Evolutionary conservation across 2,113 vertebrate species (phyloP).

Genomic region (Cardinalis cardinalis): DNA sequence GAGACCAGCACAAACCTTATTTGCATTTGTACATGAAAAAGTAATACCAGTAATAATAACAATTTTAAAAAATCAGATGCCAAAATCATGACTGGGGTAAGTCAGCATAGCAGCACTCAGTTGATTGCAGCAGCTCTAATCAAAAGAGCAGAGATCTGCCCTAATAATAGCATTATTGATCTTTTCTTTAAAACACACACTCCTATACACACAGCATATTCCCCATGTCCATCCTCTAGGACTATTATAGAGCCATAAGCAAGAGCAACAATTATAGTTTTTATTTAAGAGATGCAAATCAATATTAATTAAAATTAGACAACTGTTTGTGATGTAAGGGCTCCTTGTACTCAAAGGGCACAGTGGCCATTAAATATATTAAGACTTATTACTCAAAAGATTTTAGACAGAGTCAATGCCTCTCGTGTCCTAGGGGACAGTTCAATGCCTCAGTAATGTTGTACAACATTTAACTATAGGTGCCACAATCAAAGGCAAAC

Average conservation of each 20-base stretch:
- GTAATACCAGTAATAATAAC: neutral
- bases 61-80: neutral
- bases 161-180: slow-evolving; percentile 43
- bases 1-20: neutral
- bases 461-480: slow-evolving; percentile 71
- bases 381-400: slow-evolving; percentile 83
- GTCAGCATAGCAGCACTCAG: neutral
- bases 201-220: neutral
- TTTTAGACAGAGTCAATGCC: slow-evolving; percentile 77
- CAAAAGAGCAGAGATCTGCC: slow-evolving; percentile 10
- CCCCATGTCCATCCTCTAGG: neutral
- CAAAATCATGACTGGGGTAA: neutral
- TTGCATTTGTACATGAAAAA: neutral
- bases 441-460: slow-evolving; percentile 67
- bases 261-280: slow-evolving; percentile 65
- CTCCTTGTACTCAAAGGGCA: slow-evolving; percentile 73
- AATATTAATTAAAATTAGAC: slow-evolving; percentile 92
- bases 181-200: slow-evolving; percentile 17
- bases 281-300: slow-evolving; percentile 85
- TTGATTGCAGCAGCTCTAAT: neutral
- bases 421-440: slow-evolving; percentile 75
- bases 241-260: slow-evolving; percentile 30
- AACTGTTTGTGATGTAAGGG: slow-evolving; percentile 80
- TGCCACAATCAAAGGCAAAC: slow-evolving; percentile 78
- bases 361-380: slow-evolving; percentile 83